These are phyloP conservation scores for Belonocnema kinseyi DNA, from an alignment of 1,140 invertebrate species.

Conservation along the genomic window DNA sequence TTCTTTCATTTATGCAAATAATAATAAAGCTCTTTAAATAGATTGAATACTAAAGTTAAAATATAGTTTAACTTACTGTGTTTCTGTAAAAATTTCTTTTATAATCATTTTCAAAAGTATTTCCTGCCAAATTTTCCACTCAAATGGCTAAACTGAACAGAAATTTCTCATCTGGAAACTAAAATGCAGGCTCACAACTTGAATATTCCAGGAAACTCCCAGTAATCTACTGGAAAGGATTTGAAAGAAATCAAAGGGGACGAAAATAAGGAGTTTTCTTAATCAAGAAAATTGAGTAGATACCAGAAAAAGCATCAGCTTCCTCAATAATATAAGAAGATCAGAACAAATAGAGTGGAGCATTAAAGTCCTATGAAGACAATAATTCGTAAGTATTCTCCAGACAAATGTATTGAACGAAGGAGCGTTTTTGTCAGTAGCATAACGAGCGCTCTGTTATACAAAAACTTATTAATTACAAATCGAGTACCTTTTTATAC, in stretches of 20 bases:
- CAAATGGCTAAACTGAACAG: too few species aligned
- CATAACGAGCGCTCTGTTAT: not conserved
- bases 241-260: conserved; percentile 11
- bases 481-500: too few species aligned
- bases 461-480: not conserved
- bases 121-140: too few species aligned
- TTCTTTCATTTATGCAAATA: too few species aligned
- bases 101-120: too few species aligned
- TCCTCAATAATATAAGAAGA: conserved; percentile 28
- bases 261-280: conserved; percentile 25
- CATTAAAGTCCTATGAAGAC: not conserved
- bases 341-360: conserved; percentile 14
- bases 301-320: conserved; percentile 20
- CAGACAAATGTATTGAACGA: not conserved
- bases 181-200: not conserved
- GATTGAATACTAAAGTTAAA: too few species aligned
- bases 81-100: too few species aligned
- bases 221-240: conserved; percentile 1
- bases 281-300: conserved; percentile 28
- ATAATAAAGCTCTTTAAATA: too few species aligned
- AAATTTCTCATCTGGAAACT: too few species aligned
- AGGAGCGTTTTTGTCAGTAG: not conserved
- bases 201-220: not conserved
- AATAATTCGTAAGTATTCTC: conserved; percentile 7
- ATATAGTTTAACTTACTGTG: too few species aligned